Conservation (phyloP, 2,888 invertebrate species). For the Maniola hyperantus region DNA sequence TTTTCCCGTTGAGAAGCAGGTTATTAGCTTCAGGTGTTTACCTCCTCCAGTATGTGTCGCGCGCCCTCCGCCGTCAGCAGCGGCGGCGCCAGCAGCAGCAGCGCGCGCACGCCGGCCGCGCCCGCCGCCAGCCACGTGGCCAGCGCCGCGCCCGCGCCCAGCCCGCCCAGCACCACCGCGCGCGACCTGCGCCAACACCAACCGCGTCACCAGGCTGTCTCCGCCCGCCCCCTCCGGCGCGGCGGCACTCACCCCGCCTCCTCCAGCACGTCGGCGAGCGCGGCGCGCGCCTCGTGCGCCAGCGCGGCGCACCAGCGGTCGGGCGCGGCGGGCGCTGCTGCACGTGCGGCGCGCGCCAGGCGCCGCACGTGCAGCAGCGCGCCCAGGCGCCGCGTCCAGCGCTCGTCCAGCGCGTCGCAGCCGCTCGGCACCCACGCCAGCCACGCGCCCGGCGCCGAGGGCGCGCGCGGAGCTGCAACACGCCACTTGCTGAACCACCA, state of each 20-base stretch:
- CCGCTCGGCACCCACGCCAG: slow-evolving; percentile 45
- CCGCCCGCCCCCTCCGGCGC: background rate
- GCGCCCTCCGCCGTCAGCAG: slow-evolving; percentile 85
- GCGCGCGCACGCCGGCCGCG: slow-evolving; percentile 68
- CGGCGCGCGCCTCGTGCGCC: slow-evolving; percentile 50
- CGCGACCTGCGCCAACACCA: slow-evolving; percentile 40
- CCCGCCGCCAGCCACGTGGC: slow-evolving; percentile 45
- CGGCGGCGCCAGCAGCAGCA: slow-evolving; percentile 87
- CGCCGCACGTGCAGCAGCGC: slow-evolving; percentile 49
- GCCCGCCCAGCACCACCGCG: slow-evolving; percentile 51
- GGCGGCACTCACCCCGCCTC: slow-evolving; percentile 52
- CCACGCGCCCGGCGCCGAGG: slow-evolving; percentile 42
- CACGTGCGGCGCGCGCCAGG: slow-evolving; percentile 38
- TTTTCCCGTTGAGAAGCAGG: too few relatives aligned
- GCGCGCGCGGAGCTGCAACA: slow-evolving; percentile 27
- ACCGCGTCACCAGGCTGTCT: too few relatives aligned
- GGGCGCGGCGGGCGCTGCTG: slow-evolving; percentile 48
- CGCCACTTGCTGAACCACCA: too few relatives aligned
- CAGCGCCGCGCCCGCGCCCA: slow-evolving; percentile 52
- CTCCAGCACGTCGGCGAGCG: slow-evolving; percentile 52
- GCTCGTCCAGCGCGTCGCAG: slow-evolving; percentile 42
- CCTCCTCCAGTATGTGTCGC: slow-evolving; percentile 85
- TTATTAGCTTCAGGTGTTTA: too few relatives aligned
- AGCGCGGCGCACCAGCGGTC: slow-evolving; percentile 55
- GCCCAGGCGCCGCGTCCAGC: slow-evolving; percentile 50